phyloP scores from a whole-genome alignment of 2,888 invertebrate species.

The Macrophya annulata region DNA sequence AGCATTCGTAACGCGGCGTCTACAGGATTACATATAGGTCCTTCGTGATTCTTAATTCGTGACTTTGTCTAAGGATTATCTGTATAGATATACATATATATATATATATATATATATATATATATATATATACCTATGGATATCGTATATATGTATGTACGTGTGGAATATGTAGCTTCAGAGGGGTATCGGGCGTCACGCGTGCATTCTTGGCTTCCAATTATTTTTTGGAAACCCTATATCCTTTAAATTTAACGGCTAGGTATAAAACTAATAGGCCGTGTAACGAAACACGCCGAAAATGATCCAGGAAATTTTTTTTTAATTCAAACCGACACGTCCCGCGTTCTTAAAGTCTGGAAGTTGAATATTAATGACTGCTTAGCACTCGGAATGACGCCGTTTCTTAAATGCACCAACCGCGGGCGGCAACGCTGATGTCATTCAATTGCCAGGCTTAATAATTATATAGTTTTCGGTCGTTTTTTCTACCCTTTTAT shows the following conservation, averaged over 20 bases:
- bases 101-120: background rate
- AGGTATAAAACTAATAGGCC: constrained; percentile 55
- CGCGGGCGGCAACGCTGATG: constrained; percentile 38
- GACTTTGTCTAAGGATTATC: background rate
- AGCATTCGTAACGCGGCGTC: constrained; percentile 47
- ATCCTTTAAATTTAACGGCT: constrained; percentile 57
- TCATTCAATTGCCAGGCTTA: constrained; percentile 39
- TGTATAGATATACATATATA: background rate
- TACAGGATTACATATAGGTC: background rate
- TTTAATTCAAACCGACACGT: constrained; percentile 49
- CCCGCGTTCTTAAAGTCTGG: constrained; percentile 47
- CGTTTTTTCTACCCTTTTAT: constrained; percentile 27
- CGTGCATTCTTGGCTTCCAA: constrained; percentile 55
- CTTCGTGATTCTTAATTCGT: constrained; percentile 37
- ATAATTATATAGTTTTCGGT: constrained; percentile 42
- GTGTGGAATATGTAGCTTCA: background rate
- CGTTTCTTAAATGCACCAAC: constrained; percentile 47
- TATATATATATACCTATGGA: no score
- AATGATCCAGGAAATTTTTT: constrained; percentile 45
- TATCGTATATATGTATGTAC: background rate
- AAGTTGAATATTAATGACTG: constrained; percentile 67
- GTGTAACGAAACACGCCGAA: constrained; percentile 54
- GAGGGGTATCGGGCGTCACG: constrained; percentile 24
- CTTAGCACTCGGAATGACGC: constrained; percentile 56
- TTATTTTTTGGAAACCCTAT: constrained; percentile 56